These are phyloP conservation scores for Gambelia wislizenii DNA, from an alignment of 2,797 vertebrate species.

Conservation along the genomic window DNA sequence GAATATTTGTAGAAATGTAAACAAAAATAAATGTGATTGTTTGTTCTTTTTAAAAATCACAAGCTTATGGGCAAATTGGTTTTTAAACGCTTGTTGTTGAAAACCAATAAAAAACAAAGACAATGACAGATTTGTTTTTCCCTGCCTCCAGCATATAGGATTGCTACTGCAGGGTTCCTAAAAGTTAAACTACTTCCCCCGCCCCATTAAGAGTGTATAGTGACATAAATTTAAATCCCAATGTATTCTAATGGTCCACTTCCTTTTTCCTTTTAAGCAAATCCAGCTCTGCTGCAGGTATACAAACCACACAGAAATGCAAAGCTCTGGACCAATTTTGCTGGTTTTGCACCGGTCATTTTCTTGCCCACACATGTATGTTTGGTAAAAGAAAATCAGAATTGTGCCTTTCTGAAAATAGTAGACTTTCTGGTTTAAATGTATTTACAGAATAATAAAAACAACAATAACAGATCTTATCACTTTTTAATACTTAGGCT, in stretches of 20 bases:
- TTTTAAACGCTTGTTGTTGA: background rate
- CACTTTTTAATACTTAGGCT: background rate
- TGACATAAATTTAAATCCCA: background rate
- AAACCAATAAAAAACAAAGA: background rate
- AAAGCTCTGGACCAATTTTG: background rate
- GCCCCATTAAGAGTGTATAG: background rate
- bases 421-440: no score
- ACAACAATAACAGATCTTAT: background rate
- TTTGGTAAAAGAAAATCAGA: background rate
- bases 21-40: background rate
- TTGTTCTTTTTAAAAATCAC: background rate
- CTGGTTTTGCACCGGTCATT: background rate
- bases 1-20: background rate
- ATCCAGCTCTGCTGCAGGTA: background rate
- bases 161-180: background rate
- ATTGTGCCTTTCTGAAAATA: background rate
- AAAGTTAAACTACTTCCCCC: background rate
- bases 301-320: background rate
- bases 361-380: background rate
- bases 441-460: background rate
- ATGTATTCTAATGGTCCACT: background rate
- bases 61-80: background rate
- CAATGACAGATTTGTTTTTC: background rate
- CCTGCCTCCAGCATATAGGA: background rate
- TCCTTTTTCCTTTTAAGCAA: background rate